Conservation (phyloP, 2,797 vertebrate species). For the Phylloscopus collybita region DNA sequence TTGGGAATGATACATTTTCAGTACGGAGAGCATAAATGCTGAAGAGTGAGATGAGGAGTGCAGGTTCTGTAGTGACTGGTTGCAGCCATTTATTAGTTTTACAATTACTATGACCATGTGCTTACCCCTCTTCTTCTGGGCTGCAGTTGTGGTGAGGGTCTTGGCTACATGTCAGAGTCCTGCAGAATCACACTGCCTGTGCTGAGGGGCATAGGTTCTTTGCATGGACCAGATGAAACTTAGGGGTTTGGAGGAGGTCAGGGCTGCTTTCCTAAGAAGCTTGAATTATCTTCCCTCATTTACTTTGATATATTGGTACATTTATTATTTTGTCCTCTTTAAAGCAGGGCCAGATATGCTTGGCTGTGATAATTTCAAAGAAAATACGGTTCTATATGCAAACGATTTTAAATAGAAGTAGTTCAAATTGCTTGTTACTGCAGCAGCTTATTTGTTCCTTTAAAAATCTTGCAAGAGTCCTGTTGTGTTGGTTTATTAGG, state of each 20-base stretch:
- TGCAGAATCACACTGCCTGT: not conserved
- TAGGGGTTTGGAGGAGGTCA: not conserved
- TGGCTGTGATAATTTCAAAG: not conserved
- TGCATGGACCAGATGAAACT: not conserved
- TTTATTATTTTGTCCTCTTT: not conserved
- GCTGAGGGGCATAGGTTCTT: not conserved
- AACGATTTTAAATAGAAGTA: not conserved
- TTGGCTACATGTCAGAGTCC: not conserved
- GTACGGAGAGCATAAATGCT: not conserved
- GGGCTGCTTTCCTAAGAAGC: not conserved
- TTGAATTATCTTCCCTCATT: not conserved
- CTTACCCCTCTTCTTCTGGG: not conserved
- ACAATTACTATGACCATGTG: not conserved
- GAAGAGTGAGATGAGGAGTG: not conserved
- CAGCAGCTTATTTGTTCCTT: not conserved
- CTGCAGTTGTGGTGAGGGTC: not conserved
- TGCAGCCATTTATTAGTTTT: not conserved
- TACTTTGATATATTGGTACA: not conserved
- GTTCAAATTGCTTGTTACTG: not conserved
- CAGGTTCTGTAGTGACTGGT: not conserved
- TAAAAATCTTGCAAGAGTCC: not conserved
- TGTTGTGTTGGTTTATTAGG: not conserved
- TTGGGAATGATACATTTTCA: not conserved
- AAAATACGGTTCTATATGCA: not conserved
- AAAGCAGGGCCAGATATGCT: not conserved